Evolutionary conservation across 2,888 invertebrate genomes (phyloP).

Genomic region (Cheilosia variabilis): DNA sequence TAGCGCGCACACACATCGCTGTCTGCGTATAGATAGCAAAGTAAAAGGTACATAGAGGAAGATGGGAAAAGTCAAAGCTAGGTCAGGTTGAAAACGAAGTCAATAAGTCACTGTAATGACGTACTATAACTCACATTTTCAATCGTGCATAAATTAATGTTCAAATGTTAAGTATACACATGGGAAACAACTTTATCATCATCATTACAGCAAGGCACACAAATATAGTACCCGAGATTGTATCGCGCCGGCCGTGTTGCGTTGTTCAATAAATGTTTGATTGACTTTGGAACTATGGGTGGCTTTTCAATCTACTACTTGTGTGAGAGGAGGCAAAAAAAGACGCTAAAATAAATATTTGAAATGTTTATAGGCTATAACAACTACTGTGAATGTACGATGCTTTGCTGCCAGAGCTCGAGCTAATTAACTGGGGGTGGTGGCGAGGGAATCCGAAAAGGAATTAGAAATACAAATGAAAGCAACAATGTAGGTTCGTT

Average conservation of each 20-base stretch:
- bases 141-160: slow-evolving; percentile 74
- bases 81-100: slow-evolving; percentile 60
- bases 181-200: slow-evolving; percentile 73
- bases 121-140: slow-evolving; percentile 71
- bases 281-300: slow-evolving; percentile 74
- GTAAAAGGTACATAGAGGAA: not conserved
- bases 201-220: slow-evolving; percentile 44
- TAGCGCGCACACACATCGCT: slow-evolving; percentile 16
- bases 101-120: slow-evolving; percentile 72
- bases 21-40: slow-evolving; percentile 12
- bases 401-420: slow-evolving; percentile 19
- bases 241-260: slow-evolving; percentile 33
- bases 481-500: not conserved
- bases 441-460: not conserved
- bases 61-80: slow-evolving; percentile 44
- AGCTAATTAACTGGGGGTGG: slow-evolving; percentile 25
- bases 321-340: slow-evolving; percentile 12
- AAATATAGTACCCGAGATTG: slow-evolving; percentile 33
- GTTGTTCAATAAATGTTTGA: slow-evolving; percentile 71
- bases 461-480: not conserved
- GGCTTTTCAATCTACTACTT: slow-evolving; percentile 61
- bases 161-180: slow-evolving; percentile 72
- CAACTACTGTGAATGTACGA: slow-evolving; percentile 44
- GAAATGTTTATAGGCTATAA: slow-evolving; percentile 61
- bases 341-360: slow-evolving; percentile 52